Evolutionary conservation across 1,140 invertebrate genomes (phyloP).

Genomic region (Gryon sp.): DNA sequence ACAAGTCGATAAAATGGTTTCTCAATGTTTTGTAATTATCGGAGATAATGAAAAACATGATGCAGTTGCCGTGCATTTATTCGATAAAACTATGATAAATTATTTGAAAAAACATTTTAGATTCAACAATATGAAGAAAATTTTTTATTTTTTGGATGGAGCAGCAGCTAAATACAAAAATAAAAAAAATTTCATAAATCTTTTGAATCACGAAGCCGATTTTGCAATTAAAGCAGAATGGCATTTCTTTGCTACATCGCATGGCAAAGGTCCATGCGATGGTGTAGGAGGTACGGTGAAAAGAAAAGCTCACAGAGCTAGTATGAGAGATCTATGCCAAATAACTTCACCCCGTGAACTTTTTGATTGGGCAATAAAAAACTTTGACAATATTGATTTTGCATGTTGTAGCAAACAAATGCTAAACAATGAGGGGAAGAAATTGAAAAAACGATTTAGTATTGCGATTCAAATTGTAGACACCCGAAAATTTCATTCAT

Average conservation of each 20-base stretch:
- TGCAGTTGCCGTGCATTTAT: not conserved
- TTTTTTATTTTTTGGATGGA: not conserved
- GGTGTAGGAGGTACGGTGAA: conserved; percentile 1
- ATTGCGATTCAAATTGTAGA: not conserved
- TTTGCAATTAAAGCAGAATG: not conserved
- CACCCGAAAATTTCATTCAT: not conserved
- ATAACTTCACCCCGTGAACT: not conserved
- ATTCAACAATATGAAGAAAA: not conserved
- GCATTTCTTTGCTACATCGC: conserved; percentile 1
- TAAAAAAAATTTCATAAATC: not conserved
- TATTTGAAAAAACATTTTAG: not conserved
- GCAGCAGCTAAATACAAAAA: not conserved
- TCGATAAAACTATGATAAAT: not conserved
- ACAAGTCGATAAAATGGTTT: not conserved
- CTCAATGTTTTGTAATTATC: not conserved
- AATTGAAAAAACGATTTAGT: not conserved
- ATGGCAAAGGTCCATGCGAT: conserved; percentile 3
- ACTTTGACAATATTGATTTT: not conserved
- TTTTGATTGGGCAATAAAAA: not conserved
- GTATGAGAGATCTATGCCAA: not conserved
- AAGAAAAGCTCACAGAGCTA: conserved; percentile 1
- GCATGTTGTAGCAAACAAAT: not conserved
- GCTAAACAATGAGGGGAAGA: not conserved
- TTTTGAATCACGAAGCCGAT: not conserved
- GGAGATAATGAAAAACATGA: conserved; percentile 5